Base-by-base conservation (phyloP, 2,888 invertebrate genomes). In the Pardosa pseudoannulata region DNA sequence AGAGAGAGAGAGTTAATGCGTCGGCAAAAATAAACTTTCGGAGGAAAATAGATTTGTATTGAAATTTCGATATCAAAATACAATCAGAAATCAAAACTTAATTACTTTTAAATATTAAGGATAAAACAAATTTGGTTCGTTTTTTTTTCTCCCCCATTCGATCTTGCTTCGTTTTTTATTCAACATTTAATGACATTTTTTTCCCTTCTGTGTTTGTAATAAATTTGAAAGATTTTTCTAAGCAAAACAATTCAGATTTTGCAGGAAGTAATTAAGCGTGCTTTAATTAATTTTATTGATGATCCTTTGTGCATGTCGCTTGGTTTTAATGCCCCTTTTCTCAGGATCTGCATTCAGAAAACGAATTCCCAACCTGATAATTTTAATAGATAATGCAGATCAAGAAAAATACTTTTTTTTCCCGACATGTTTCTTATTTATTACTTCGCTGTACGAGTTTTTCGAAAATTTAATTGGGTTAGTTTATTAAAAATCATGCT, bases 221-320 rank as follows among this genome's bases (percentile, higher is more conserved):
- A 23, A 19, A 56, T 56, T 56, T 56, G 56, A 56, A 56, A 23
- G 56, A 56, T 56, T 56, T 23, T 19, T 23, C 23, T n/a, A 23
- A 56, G 23, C 5, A 56, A 56, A 19, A 23, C 23, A 56, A 56
- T 56, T 56, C 23, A 46, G 41, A 23, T 56, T 56, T 56, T 56
- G 56, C 23, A 56, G 23, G n/a, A 56, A 1, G 56, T 56, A 56
- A 56, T 56, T 56, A 56, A 56, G 19, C 56, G 56, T 23, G 23
- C 23, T 56, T 56, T 56, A 56, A 56, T 56, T 56, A 56, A 56
- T 56, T 56, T 56, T 56, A 19, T 56, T 56, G 56, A 56, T 56
- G 56, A 56, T 56, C 56, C 23, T 3, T 56, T 19, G 23, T 56
- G 19, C 6, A 11, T 6, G 5, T 56, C 56, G 56, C 23, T 23